These are phyloP conservation scores for Lepidostoma basale DNA, from an alignment of 1,140 invertebrate species.

Conservation along the genomic window DNA sequence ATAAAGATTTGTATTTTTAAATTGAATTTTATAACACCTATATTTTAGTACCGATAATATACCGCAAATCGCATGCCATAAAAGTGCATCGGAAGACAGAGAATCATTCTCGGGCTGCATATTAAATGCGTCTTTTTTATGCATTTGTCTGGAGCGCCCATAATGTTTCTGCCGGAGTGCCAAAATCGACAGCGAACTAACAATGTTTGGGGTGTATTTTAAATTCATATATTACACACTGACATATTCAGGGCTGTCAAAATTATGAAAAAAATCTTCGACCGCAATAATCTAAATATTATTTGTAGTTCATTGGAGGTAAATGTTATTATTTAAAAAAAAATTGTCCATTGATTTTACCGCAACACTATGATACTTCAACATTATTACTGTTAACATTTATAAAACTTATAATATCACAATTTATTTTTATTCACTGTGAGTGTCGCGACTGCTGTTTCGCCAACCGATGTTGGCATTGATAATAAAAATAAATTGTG, in stretches of 20 bases:
- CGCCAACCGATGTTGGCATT: too few species aligned
- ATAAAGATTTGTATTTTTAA: too few species aligned
- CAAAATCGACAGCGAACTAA: slow-evolving; percentile 45
- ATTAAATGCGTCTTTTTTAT: slow-evolving; percentile 1
- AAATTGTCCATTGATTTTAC: not conserved
- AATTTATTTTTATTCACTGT: too few species aligned
- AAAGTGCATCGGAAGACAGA: too few species aligned
- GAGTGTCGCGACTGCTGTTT: too few species aligned
- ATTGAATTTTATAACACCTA: too few species aligned
- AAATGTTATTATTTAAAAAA: not conserved
- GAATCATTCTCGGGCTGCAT: too few species aligned
- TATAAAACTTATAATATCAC: too few species aligned
- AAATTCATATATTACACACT: slow-evolving; percentile 43
- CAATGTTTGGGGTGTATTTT: slow-evolving; percentile 47
- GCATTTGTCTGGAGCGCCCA: slow-evolving; percentile 22
- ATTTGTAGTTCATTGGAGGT: not conserved
- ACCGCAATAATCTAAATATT: not conserved
- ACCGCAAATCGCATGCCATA: too few species aligned
- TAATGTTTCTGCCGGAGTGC: slow-evolving; percentile 43
- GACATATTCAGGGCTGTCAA: slow-evolving; percentile 8
- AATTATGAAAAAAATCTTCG: not conserved
- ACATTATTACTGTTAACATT: too few species aligned
- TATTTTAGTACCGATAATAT: too few species aligned
- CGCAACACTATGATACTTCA: too few species aligned
- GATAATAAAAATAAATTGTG: not conserved